These are phyloP conservation scores for Apistogramma diplotaenia DNA, from an alignment of 2,113 vertebrate species.

Conservation along the genomic window DNA sequence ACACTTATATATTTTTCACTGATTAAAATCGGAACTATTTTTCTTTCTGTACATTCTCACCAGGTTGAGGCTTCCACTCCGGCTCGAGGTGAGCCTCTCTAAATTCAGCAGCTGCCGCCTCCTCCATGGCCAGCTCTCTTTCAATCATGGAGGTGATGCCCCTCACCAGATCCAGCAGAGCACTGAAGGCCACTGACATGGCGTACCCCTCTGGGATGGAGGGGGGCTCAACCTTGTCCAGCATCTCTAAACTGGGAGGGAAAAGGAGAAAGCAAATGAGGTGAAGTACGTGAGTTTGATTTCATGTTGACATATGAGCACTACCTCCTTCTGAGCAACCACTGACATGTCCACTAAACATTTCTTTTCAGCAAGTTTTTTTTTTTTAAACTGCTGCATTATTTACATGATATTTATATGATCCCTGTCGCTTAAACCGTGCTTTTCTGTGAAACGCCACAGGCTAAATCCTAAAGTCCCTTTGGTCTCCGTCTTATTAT, in stretches of 20 bases:
- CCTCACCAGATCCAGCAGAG: slow-evolving; percentile 93
- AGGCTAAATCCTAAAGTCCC: no score
- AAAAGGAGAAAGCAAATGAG: neutral
- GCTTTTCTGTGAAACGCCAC: neutral
- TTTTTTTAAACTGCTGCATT: neutral
- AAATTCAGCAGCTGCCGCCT: slow-evolving; percentile 66
- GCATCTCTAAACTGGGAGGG: slow-evolving; percentile 88
- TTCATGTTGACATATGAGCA: neutral
- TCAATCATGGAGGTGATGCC: slow-evolving; percentile 98
- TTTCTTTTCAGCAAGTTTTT: neutral
- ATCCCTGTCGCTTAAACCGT: neutral
- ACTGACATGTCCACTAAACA: neutral
- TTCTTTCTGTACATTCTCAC: slow-evolving; percentile 67
- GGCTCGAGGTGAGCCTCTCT: slow-evolving; percentile 71
- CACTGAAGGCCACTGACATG: slow-evolving; percentile 98
- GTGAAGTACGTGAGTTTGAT: neutral
- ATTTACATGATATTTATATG: neutral
- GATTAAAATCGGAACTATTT: neutral
- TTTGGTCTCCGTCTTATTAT: no score
- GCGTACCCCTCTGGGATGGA: slow-evolving; percentile 97
- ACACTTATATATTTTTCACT: neutral
- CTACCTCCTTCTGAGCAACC: neutral
- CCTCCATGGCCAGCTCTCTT: slow-evolving; percentile 83
- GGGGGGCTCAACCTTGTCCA: slow-evolving; percentile 98
- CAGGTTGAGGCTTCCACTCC: slow-evolving; percentile 79